Base-by-base conservation (phyloP, 2,888 invertebrate species). In the Drosophila colorata region DNA sequence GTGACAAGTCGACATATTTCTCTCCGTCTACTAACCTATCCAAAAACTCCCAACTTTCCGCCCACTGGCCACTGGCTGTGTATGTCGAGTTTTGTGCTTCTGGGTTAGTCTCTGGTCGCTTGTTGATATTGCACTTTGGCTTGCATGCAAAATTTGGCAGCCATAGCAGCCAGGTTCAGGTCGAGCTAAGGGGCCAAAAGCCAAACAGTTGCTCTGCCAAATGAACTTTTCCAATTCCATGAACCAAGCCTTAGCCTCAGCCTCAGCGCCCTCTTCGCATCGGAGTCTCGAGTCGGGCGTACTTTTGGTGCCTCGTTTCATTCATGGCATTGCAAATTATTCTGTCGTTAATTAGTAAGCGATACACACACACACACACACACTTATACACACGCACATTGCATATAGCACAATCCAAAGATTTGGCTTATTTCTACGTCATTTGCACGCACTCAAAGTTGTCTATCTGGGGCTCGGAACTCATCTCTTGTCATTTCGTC, bases 91-190 rank as follows among this genome's bases (percentile, higher is more conserved):
- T 49, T 52, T 48, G 40, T 51, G 28, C 40, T 46, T 18, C 16
- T 46, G 60, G 60, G 11, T n/a, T 33, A 33, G 63, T 73, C 71
- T 51, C 43, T 44, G 55, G 52, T 31, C 49, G 66, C 58, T 79
- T 88, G 90, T 83, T 77, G 87, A 86, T 83, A 89, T 86, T 88
- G 88, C 84, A 89, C 80, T 86, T 78, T 83, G 88, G 64, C 57
- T 83, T 73, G 83, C 83, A 84, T 89, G 87, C 88, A 74, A 77
- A 88, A 87, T 81, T 77, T 77, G 60, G 67, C 67, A 69, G 61
- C 33, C 63, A 56, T 47, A 52, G 48, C 55, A 49, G 41, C 11
- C 41, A 44, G 20, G 33, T 40, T 4, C 23, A 51, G 47, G 65
- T 51, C 49, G 28, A 49, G 60, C 40, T 58, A 44, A 64, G 66